Percentiles rank a stretch among this genome's conserved stretches.
These are phyloP conservation scores for Gorsachius goisagi DNA, from an alignment of 2,113 vertebrate genomes.

Conservation along the genomic window DNA sequence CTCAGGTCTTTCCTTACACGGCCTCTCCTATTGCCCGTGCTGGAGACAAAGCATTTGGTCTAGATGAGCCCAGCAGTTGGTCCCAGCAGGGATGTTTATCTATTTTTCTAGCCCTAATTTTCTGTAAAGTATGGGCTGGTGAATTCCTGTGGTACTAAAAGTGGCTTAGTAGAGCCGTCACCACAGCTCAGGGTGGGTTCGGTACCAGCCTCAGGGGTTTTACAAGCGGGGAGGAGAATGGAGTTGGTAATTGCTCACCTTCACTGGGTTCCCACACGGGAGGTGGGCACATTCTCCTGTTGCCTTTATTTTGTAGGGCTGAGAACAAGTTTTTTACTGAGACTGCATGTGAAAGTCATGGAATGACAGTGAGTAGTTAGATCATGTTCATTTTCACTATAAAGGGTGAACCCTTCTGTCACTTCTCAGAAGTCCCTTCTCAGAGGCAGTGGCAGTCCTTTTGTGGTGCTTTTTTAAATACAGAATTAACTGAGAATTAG, in stretches of 20 bases:
- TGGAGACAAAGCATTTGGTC: background rate
- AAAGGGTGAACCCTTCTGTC: background rate
- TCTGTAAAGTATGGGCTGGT: background rate
- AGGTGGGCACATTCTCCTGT: background rate
- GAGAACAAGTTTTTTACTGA: background rate
- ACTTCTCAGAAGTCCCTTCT: background rate
- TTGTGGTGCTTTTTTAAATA: background rate
- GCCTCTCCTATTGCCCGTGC: background rate
- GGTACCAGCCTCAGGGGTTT: background rate
- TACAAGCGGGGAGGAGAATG: background rate
- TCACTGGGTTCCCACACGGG: background rate
- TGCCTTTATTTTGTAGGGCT: background rate
- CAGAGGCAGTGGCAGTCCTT: background rate
- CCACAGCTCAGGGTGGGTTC: fast-evolving
- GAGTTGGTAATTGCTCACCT: background rate
- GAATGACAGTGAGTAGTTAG: background rate
- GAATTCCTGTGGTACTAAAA: background rate
- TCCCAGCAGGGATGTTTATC: background rate
- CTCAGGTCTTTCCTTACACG: background rate
- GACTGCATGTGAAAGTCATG: background rate
- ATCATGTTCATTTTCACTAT: background rate
- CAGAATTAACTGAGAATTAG: conserved; percentile 13
- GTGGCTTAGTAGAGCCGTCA: background rate
- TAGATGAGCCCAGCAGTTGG: background rate
- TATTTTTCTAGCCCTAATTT: background rate